Percentiles rank a stretch among this genome's conserved stretches.
phyloP scores from a whole-genome alignment of 92 coral and sea anemone species.

The Palythoa grandiflora region DNA sequence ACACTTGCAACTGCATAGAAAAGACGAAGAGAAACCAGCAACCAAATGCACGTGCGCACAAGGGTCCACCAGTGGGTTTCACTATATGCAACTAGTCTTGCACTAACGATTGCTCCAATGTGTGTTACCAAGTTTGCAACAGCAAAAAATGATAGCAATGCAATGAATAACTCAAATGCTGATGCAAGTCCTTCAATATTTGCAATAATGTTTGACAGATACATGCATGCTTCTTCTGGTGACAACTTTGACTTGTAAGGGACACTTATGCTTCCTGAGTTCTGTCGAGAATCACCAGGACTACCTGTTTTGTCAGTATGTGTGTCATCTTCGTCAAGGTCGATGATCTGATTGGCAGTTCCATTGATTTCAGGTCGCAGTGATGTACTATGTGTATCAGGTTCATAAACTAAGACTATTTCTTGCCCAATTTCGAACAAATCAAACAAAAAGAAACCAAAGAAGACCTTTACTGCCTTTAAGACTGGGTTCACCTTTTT shows the following conservation, averaged over 20 bases:
- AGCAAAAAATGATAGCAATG: conserved; percentile 79
- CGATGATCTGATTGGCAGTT: conserved; percentile 2
- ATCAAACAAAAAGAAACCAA: conserved; percentile 80
- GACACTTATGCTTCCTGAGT: conserved; percentile 66
- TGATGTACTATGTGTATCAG: conserved; percentile 9
- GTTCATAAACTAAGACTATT: conserved; percentile 73
- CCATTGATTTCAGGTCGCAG: not conserved
- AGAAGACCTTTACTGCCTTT: conserved; percentile 43
- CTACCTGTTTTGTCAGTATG: conserved; percentile 14
- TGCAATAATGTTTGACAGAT: conserved; percentile 70
- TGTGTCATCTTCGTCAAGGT: conserved; percentile 44
- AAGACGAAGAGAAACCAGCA: conserved; percentile 83
- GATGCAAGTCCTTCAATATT: conserved; percentile 75
- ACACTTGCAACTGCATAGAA: conserved; percentile 84
- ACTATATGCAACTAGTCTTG: conserved; percentile 55
- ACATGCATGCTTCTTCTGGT: conserved; percentile 76
- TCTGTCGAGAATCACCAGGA: conserved; percentile 42
- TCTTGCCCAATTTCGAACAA: conserved; percentile 77
- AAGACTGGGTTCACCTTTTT: conserved; percentile 58
- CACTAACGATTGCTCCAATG: conserved; percentile 78
- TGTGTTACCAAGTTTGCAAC: conserved; percentile 90
- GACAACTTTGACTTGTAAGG: conserved; percentile 60
- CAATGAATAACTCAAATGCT: conserved; percentile 84
- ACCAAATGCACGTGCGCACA: conserved; percentile 84
- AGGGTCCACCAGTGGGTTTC: conserved; percentile 92